Conservation (phyloP, 1,140 invertebrate species). For the Macrobrachium rosenbergii region DNA sequence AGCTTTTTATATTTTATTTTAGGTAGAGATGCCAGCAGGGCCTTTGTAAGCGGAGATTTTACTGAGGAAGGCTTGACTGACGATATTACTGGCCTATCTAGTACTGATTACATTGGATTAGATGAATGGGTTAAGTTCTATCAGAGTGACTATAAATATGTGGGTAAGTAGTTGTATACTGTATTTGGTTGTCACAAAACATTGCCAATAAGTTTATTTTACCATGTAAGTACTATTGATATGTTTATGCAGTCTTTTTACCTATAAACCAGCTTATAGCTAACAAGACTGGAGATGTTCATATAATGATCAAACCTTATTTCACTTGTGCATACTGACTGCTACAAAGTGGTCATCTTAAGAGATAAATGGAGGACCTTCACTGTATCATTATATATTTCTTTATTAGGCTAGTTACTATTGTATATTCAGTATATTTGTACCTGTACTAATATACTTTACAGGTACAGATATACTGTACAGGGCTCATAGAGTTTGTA, state of each 20-base stretch:
- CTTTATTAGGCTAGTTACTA: no score
- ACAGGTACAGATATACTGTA: no score
- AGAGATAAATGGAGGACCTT: no score
- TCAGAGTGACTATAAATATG: conserved; percentile 80
- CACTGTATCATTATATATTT: no score
- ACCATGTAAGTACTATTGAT: not conserved
- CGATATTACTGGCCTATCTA: conserved; percentile 80
- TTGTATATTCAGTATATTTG: no score
- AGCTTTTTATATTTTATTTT: conserved; percentile 67
- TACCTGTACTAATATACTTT: no score
- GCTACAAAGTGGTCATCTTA: no score
- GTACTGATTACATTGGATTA: conserved; percentile 79
- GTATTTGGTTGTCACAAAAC: not conserved
- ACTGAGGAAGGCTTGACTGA: conserved; percentile 81
- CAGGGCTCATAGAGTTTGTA: no score
- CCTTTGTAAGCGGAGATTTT: conserved; percentile 94
- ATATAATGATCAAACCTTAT: no score
- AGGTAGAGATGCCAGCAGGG: conserved; percentile 89
- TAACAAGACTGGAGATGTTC: no score
- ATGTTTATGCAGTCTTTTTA: conserved; percentile 69
- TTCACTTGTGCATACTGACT: no score
- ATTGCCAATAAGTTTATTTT: not conserved
- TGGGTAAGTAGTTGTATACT: conserved; percentile 45
- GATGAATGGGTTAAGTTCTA: conserved; percentile 89
- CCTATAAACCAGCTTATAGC: no score